Conservation (phyloP, 2,888 invertebrate genomes). For the Zele albiditarsus region DNA sequence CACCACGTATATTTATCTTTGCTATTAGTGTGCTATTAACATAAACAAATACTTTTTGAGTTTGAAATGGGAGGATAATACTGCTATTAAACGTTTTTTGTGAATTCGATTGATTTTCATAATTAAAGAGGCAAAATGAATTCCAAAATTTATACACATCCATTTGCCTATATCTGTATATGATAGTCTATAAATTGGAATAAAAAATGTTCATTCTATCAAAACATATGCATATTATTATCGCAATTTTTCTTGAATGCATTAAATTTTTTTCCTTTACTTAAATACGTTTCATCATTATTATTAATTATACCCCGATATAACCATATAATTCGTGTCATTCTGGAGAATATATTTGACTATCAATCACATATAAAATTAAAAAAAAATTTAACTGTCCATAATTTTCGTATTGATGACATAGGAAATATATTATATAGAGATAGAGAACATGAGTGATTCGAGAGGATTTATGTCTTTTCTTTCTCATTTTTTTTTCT, state of each 20-base stretch:
- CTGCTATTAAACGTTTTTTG: neutral
- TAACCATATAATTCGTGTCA: neutral
- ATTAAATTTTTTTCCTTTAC: neutral
- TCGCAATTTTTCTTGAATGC: neutral
- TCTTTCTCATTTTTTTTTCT: neutral
- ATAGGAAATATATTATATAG: neutral
- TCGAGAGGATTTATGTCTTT: neutral
- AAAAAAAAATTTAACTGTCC: neutral
- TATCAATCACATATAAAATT: neutral
- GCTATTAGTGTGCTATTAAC: constrained; percentile 47
- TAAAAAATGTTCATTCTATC: neutral
- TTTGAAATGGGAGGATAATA: neutral
- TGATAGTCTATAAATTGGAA: neutral
- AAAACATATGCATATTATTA: neutral
- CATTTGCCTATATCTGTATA: too few species aligned
- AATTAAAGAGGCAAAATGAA: too few species aligned
- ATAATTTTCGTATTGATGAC: neutral
- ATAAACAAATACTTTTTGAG: constrained; percentile 46
- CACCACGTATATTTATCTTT: constrained; percentile 40
- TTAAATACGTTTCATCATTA: neutral
- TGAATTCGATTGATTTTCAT: too few species aligned
- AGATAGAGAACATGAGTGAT: neutral
- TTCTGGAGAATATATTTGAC: neutral
- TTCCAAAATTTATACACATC: too few species aligned
- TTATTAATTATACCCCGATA: neutral